Evolutionary conservation across 2,888 invertebrate species (phyloP).

Genomic region (Bugulina stolonifera): DNA sequence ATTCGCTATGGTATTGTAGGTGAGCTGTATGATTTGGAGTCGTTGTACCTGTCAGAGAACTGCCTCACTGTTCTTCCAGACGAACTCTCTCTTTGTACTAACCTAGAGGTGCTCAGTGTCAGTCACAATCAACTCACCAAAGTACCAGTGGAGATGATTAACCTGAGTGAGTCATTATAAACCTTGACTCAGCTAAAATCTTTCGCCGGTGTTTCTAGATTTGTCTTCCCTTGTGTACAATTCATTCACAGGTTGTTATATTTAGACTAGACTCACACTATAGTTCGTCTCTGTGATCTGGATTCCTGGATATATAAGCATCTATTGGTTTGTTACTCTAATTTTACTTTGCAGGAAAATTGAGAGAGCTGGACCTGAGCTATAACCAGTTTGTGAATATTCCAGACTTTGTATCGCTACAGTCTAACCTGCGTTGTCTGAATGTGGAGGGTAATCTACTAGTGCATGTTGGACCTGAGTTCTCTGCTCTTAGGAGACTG

Average conservation of each 20-base stretch:
- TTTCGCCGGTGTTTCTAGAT: too few relatives aligned
- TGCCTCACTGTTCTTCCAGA: not conserved
- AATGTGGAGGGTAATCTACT: slow-evolving; percentile 38
- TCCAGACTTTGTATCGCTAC: slow-evolving; percentile 36
- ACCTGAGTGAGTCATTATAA: slow-evolving; percentile 37
- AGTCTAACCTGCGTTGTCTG: slow-evolving; percentile 36
- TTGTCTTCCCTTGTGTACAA: too few relatives aligned
- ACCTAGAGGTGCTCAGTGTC: slow-evolving; percentile 4
- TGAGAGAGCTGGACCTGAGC: slow-evolving; percentile 39
- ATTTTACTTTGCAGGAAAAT: slow-evolving; percentile 29
- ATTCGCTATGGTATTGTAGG: slow-evolving; percentile 14
- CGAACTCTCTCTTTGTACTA: slow-evolving; percentile 23
- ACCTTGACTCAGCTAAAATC: too few relatives aligned
- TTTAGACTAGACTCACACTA: too few relatives aligned
- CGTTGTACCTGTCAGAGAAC: slow-evolving; percentile 18
- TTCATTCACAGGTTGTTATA: too few relatives aligned
- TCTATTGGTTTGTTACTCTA: too few relatives aligned
- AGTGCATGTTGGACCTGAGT: slow-evolving; percentile 35
- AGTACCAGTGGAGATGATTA: slow-evolving; percentile 45
- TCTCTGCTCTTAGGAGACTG: slow-evolving; percentile 37
- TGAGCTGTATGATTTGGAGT: slow-evolving; percentile 22
- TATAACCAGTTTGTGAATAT: slow-evolving; percentile 38
- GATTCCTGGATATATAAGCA: too few relatives aligned
- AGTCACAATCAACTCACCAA: slow-evolving; percentile 37
- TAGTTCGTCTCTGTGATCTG: too few relatives aligned